Percentiles rank a stretch among this genome's conserved stretches.
phyloP scores from a whole-genome alignment of 2,888 invertebrate species.

The Xylocampa areola region DNA sequence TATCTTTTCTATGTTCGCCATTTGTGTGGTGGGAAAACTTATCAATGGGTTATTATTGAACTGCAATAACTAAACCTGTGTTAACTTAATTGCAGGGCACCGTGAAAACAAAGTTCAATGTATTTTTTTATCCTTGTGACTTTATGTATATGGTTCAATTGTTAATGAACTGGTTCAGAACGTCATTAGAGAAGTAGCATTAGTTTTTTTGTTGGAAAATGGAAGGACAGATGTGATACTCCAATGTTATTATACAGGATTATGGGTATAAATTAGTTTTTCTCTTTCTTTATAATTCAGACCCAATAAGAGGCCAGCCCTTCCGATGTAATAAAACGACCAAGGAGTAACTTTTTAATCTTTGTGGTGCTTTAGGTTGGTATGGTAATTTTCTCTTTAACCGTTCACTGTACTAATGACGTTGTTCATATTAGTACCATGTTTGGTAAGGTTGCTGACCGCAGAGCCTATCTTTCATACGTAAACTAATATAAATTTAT shows the following conservation, averaged over 20 bases:
- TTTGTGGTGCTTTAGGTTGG: too few relatives aligned
- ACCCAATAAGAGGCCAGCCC: too few relatives aligned
- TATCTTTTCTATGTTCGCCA: slow-evolving; percentile 21
- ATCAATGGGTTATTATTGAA: slow-evolving; percentile 25
- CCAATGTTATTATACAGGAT: too few relatives aligned
- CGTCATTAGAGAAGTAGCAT: slow-evolving; percentile 28
- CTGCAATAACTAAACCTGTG: slow-evolving; percentile 12
- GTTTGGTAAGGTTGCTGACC: slow-evolving; percentile 37
- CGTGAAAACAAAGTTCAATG: slow-evolving; percentile 33
- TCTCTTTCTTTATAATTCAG: too few relatives aligned
- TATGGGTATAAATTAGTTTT: too few relatives aligned
- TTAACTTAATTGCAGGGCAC: slow-evolving; percentile 25
- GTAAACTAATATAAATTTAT: slow-evolving; percentile 41
- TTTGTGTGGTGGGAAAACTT: slow-evolving; percentile 42
- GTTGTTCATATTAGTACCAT: too few relatives aligned
- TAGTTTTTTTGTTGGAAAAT: background rate
- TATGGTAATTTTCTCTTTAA: too few relatives aligned
- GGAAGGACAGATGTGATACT: too few relatives aligned
- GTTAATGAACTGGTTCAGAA: slow-evolving; percentile 21
- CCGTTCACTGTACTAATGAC: too few relatives aligned
- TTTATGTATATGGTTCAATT: slow-evolving; percentile 25
- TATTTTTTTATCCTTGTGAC: slow-evolving; percentile 24
- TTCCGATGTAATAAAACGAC: too few relatives aligned
- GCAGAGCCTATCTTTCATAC: slow-evolving; percentile 12
- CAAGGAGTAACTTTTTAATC: too few relatives aligned